Percentiles rank a stretch among this genome's conserved stretches.
phyloP scores from a whole-genome alignment of 2,113 vertebrate species.

The Pogonocichla stellata region DNA sequence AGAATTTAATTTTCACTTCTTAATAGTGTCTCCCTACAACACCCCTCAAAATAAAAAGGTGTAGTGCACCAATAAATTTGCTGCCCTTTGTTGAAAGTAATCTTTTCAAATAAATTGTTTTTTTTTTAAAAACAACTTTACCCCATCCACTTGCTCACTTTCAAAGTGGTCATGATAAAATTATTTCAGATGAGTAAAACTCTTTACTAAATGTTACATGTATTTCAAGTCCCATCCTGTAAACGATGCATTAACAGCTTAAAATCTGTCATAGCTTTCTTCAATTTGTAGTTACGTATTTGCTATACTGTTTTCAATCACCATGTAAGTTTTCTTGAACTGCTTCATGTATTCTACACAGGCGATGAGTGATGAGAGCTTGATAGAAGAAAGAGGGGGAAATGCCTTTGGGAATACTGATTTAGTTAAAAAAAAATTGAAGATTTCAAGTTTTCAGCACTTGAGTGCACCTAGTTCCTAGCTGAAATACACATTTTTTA shows the following conservation, averaged over 20 bases:
- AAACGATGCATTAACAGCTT: background rate
- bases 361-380: background rate
- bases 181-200: background rate
- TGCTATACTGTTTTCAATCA: slow-evolving; percentile 20
- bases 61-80: background rate
- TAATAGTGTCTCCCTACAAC: background rate
- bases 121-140: too few species aligned
- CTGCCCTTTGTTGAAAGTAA: background rate
- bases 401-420: background rate
- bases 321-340: background rate
- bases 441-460: background rate
- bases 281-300: background rate
- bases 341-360: background rate
- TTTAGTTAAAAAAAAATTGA: background rate
- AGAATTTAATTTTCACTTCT: background rate
- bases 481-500: background rate
- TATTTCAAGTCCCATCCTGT: background rate
- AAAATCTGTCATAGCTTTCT: background rate
- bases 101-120: background rate
- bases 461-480: background rate
- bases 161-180: background rate
- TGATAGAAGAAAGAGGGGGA: background rate
- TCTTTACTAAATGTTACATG: background rate
- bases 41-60: background rate
- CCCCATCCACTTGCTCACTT: fast-evolving